phyloP scores from a whole-genome alignment of 1,140 invertebrate species.

The Neodiprion lecontei region DNA sequence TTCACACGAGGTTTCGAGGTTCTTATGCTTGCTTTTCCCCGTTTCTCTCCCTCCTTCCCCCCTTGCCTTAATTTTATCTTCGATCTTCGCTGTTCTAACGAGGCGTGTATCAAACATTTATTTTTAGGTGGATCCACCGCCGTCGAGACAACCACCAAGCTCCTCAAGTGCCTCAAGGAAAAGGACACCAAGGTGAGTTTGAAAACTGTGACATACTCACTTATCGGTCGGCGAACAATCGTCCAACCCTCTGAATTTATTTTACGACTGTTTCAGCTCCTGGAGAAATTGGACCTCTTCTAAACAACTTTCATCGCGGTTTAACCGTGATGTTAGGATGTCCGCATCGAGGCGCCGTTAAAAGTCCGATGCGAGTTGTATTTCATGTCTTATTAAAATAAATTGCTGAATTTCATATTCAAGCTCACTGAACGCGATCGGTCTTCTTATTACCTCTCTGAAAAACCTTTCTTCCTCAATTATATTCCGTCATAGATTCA shows the following conservation, averaged over 20 bases:
- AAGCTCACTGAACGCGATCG: neutral
- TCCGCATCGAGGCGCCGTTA: neutral
- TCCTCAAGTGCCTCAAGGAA: slow-evolving; percentile 4
- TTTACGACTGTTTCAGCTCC: neutral
- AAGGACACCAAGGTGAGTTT: neutral
- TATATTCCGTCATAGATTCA: too few species aligned
- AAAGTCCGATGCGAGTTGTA: neutral
- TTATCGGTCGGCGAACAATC: neutral
- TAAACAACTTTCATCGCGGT: neutral
- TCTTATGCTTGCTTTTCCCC: neutral
- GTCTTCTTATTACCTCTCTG: too few species aligned
- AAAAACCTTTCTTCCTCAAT: too few species aligned
- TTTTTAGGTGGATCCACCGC: neutral
- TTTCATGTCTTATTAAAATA: neutral
- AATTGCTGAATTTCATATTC: neutral
- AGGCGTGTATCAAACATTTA: too few species aligned
- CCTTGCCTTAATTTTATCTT: too few species aligned
- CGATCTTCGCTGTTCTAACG: too few species aligned
- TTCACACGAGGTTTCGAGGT: neutral
- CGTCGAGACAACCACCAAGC: slow-evolving; percentile 1
- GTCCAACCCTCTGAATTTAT: neutral
- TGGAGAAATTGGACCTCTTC: slow-evolving; percentile 4
- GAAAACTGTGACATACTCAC: neutral
- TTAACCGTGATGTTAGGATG: neutral
- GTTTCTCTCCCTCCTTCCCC: too few species aligned